Base-by-base conservation (phyloP, 1,140 invertebrate species). In the Brachystomella parvula region DNA sequence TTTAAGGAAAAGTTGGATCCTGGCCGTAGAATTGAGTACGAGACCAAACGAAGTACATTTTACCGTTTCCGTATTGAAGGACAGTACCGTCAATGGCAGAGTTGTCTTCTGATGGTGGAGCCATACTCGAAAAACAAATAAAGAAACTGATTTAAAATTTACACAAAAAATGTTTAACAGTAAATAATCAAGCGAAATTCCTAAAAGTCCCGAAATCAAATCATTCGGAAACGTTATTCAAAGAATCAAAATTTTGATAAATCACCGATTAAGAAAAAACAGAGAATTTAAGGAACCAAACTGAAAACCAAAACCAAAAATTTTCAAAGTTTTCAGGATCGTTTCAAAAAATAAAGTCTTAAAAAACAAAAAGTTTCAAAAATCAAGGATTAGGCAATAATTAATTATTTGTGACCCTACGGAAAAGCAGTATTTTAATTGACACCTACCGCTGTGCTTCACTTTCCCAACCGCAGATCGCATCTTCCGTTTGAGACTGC, bases 11-110 rank as follows among this genome's bases (percentile, higher is more conserved):
- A 30, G 3, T 15, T 17, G 60, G 31, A 47, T 39, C 33, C 17
- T 9, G 12, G n/a, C 17, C 6, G 21, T 15, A 21, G 44, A 15
- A 21, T 21, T 47, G 15, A 3, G 35, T 47, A 1, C 67, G 58
- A 2, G 58, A 19, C 39, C 47, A 68, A n/a, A 68, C 32, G 24
- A 53, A 61, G 32, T 68, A 68, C 26, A 64, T 33, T 21, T 53
- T 30, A 1, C 66, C 66, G 24, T 68, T 49, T 3, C 58, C 59
- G 28, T 65, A 61, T 29, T 68, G 57, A 19, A 68, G 0, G 1
- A 68, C 67, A 12, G 67, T 65, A 0, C 57, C 67, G 30, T 68
- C 67, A n/a, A 68, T 68, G 15, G 57, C 63, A 15, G 47, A 68
- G 1, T 47, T 33, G 2, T 65, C 63, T 57, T 53, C 63, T 26